Base-by-base conservation (phyloP, 37 sponge, comb jelly and placozoan species). In the Tethya wilhelma region DNA sequence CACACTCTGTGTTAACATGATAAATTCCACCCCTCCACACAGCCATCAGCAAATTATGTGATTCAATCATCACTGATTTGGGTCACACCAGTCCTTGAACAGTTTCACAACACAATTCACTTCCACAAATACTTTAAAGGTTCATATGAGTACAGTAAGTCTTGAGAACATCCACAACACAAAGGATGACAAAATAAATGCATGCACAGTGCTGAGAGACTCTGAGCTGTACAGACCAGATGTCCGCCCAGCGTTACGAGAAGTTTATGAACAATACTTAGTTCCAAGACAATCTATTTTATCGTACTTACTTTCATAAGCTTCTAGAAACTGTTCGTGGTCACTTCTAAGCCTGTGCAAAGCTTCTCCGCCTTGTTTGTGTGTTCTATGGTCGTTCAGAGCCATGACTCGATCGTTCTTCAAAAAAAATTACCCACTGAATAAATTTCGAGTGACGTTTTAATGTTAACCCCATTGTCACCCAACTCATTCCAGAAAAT, bases 271-370 rank as follows among this genome's bases (percentile, higher is more conserved):
- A 58, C 59, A 58, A 19, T 49, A 49, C 53, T 49, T 49, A 49
- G 53, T 49, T 14, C 14, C 53, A 14, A 49, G 14, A 19, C 14
- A 9, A 19, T 49, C 9, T 14, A 49, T 14, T n/a, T n/a, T n/a
- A n/a, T n/a, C n/a, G n/a, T n/a, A 78, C 83, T 89, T 68, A 89
- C 89, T 82, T 80, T 89, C 89, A 43, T 89, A 89, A 19, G 83
- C 89, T 44, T 89, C 83, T 40, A 89, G 63, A 41, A 89, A 89
- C 60, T 70, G 75, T 30, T 89, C 83, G 32, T 82, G 83, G 79
- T 89, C 89, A 31, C 78, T 77, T 33, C 60, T 69, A 38, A 86
- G 53, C 83, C 67, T 82, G 0, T 46, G 56, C 55, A 73, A 74
- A 33, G 83, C 74, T 63, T 82, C 83, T 34, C 42, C 74, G 43